A percentile compares a stretch with the other conserved stretches of the same genome.
Conservation (phyloP, 1,140 invertebrate species). For the Drosophila nigromelanica region DNA sequence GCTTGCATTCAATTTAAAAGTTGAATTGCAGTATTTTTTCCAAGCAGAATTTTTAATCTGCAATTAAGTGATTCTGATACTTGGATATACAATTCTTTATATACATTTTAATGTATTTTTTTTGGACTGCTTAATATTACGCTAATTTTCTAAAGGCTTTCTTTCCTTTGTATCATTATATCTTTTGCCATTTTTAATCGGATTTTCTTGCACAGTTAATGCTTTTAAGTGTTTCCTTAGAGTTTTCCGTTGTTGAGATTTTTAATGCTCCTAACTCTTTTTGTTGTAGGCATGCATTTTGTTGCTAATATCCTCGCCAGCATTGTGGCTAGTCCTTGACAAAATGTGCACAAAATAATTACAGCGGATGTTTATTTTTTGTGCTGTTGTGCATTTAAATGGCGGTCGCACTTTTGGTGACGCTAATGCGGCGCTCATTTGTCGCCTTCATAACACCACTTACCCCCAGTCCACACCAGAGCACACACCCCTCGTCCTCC, state of each 20-base stretch:
- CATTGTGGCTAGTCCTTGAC: slow-evolving; percentile 40
- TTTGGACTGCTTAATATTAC: neutral
- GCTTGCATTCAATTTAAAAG: slow-evolving; percentile 3
- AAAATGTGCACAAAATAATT: slow-evolving; percentile 54
- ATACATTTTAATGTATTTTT: neutral
- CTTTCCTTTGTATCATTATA: neutral
- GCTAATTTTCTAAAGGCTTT: neutral
- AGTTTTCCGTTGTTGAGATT: slow-evolving; percentile 4
- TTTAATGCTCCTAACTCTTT: neutral
- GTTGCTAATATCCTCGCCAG: slow-evolving; percentile 20
- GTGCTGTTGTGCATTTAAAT: slow-evolving; percentile 43
- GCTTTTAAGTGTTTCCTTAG: neutral
- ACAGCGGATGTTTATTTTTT: slow-evolving; percentile 6
- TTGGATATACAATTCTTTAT: too few species aligned
- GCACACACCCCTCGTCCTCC: neutral
- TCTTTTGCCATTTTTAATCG: slow-evolving; percentile 3
- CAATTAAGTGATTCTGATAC: neutral
- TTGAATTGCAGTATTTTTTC: neutral
- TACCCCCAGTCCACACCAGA: neutral
- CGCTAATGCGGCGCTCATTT: slow-evolving; percentile 59
- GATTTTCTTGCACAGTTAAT: neutral
- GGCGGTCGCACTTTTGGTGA: slow-evolving; percentile 45
- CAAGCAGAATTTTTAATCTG: neutral
- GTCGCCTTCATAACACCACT: slow-evolving; percentile 35
- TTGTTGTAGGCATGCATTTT: slow-evolving; percentile 20